phyloP scores from a whole-genome alignment of 2,797 vertebrate species.

The Lithobates sylvaticus region DNA sequence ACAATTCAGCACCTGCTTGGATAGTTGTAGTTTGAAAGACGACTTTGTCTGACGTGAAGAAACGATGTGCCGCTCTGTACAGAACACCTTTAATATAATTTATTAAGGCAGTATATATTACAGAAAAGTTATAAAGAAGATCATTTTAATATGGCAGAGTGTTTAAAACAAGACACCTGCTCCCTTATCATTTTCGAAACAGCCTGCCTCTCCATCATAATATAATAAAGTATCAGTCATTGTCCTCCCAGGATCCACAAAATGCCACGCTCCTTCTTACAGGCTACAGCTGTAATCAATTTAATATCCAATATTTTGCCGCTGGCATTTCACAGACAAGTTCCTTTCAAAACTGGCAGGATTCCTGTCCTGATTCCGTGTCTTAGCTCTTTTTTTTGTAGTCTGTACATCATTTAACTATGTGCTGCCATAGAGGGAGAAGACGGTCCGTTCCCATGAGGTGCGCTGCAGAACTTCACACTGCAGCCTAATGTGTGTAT shows the following conservation, averaged over 20 bases:
- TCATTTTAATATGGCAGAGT: neutral
- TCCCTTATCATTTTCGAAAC: neutral
- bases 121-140: neutral
- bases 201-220: neutral
- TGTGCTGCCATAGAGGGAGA: too few species aligned
- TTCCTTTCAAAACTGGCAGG: neutral
- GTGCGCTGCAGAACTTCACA: too few species aligned
- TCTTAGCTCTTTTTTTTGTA: too few species aligned
- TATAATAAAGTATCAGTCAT: neutral
- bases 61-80: too few species aligned
- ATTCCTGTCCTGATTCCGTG: neutral
- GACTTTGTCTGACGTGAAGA: too few species aligned
- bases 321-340: neutral
- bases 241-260: neutral
- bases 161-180: neutral
- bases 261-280: neutral
- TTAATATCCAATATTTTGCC: neutral
- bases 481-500: too few species aligned
- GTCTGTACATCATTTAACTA: too few species aligned
- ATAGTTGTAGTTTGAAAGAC: too few species aligned
- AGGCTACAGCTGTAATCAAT: neutral
- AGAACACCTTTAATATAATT: too few species aligned
- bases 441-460: too few species aligned
- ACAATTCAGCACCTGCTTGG: too few species aligned
- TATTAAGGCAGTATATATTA: too few species aligned